A percentile compares a stretch with the other conserved stretches of the same genome.
These are phyloP conservation scores for Rhamphomyia laevipes DNA, from an alignment of 2,888 invertebrate genomes.

Conservation along the genomic window DNA sequence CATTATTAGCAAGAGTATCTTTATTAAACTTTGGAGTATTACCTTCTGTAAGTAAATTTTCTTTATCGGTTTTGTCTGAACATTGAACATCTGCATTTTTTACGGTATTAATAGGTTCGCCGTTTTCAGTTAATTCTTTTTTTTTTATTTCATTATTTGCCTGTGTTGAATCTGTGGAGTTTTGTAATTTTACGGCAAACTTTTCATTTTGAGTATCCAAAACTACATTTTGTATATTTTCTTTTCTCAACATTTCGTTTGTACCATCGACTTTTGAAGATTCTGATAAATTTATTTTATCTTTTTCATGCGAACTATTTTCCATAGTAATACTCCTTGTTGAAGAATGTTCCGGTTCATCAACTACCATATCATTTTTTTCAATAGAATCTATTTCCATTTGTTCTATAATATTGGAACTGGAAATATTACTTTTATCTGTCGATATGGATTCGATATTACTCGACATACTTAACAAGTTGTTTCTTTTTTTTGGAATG, in stretches of 20 bases:
- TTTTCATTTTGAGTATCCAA: too few relatives aligned
- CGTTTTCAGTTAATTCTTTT: neutral
- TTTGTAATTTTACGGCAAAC: too few relatives aligned
- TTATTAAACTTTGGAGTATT: neutral
- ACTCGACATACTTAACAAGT: too few relatives aligned
- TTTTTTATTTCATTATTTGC: neutral
- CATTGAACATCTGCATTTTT: neutral
- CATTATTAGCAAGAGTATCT: too few relatives aligned
- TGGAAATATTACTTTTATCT: neutral
- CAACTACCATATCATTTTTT: conserved; percentile 4
- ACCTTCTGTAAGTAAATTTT: neutral
- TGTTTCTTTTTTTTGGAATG: too few relatives aligned
- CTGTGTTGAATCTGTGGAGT: neutral
- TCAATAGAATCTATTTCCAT: conserved; percentile 4
- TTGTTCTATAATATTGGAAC: neutral
- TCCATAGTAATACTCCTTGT: too few relatives aligned
- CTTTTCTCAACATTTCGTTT: too few relatives aligned
- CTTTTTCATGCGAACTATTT: too few relatives aligned
- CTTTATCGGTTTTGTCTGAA: neutral
- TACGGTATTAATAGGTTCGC: neutral
- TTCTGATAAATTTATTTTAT: too few relatives aligned
- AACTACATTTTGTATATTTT: too few relatives aligned
- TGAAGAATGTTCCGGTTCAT: neutral
- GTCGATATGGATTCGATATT: too few relatives aligned
- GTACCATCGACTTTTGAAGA: too few relatives aligned